Conservation (phyloP, 2,797 vertebrate species). For the Sandelia bainsii region DNA sequence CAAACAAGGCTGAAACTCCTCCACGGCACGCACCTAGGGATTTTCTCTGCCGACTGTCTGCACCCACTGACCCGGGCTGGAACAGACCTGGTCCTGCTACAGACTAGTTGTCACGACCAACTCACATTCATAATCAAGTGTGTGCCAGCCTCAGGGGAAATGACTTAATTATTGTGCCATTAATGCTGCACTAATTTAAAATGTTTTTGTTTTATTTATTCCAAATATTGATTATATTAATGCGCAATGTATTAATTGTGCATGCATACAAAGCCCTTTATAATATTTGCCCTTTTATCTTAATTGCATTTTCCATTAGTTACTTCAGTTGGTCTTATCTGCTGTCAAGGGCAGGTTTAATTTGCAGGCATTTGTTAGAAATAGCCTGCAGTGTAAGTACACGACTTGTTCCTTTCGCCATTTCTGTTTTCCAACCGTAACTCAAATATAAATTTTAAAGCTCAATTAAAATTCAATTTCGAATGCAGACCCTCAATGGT, state of each 20-base stretch:
- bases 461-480: constrained; percentile 75
- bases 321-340: constrained; percentile 31
- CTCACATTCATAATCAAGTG: no score
- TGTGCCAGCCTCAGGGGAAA: no score
- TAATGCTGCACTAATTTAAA: background rate
- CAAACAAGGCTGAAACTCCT: no score
- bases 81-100: no score
- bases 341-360: constrained; percentile 15
- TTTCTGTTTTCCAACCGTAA: constrained; percentile 40
- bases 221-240: background rate
- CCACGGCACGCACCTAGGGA: no score
- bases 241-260: constrained; percentile 1
- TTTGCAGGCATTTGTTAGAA: constrained; percentile 29
- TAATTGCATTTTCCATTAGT: constrained; percentile 28
- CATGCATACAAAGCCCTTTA: constrained; percentile 27
- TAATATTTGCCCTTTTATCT: constrained; percentile 26
- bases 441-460: constrained; percentile 48
- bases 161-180: background rate
- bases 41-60: no score
- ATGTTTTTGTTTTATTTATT: constrained; percentile 1
- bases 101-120: no score
- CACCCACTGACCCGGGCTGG: no score
- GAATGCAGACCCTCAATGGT: constrained; percentile 56
- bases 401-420: background rate
- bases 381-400: constrained; percentile 33